Conservation (phyloP, 2,888 invertebrate genomes). For the Eristalinus aeneus region DNA sequence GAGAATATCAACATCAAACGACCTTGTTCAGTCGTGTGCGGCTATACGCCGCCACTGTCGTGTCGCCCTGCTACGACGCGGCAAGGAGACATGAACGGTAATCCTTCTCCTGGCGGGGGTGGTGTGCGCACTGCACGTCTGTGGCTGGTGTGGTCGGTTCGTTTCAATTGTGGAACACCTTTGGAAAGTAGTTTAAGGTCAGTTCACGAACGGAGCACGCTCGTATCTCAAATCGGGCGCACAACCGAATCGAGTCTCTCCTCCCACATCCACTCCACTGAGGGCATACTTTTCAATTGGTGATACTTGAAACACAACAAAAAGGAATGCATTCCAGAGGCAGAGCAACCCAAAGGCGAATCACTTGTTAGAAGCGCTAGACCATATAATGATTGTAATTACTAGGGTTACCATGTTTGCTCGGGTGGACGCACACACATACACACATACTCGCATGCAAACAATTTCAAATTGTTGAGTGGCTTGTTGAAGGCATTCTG, state of each 20-base stretch:
- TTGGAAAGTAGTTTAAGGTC: constrained; percentile 70
- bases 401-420: constrained; percentile 72
- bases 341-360: constrained; percentile 45
- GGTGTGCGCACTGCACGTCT: constrained; percentile 11
- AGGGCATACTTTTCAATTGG: background rate
- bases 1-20: constrained; percentile 28
- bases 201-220: constrained; percentile 55
- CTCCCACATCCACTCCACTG: background rate
- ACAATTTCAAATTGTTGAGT: constrained; percentile 33
- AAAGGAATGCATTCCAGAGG: constrained; percentile 39
- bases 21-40: constrained; percentile 70
- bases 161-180: constrained; percentile 56
- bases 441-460: constrained; percentile 26
- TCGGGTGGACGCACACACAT: constrained; percentile 12
- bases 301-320: background rate
- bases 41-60: constrained; percentile 40
- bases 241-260: background rate
- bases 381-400: constrained; percentile 80
- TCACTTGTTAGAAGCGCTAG: constrained; percentile 76
- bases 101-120: constrained; percentile 32
- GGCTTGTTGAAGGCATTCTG: constrained; percentile 59
- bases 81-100: background rate
- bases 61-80: constrained; percentile 61
- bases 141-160: constrained; percentile 5
- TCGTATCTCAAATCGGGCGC: constrained; percentile 4